Conservation (phyloP, 1,140 invertebrate genomes). For the Olivierus martensii region DNA sequence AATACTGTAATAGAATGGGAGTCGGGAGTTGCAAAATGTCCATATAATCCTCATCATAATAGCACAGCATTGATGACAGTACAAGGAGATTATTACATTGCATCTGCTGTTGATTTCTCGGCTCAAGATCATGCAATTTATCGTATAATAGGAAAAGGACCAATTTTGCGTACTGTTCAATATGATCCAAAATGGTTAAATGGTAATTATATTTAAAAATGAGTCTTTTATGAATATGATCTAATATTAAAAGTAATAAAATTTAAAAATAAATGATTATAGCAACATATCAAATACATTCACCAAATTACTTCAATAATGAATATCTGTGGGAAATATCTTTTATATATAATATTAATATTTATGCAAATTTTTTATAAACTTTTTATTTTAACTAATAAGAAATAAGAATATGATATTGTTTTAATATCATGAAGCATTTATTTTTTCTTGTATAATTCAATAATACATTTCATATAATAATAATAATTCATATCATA, state of each 20-base stretch:
- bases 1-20: conserved; percentile 4
- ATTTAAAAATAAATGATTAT: not conserved
- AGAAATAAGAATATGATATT: too few relatives aligned
- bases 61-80: conserved; percentile 68
- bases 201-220: conserved; percentile 15
- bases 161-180: conserved; percentile 59
- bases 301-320: too few relatives aligned
- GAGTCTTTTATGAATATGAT: not conserved
- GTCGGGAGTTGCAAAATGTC: conserved; percentile 62
- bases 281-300: too few relatives aligned
- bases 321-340: too few relatives aligned
- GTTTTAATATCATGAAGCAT: too few relatives aligned
- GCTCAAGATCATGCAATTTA: conserved; percentile 47
- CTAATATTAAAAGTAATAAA: not conserved
- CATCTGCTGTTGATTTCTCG: conserved; percentile 67
- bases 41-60: conserved; percentile 84
- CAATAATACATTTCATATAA: too few relatives aligned
- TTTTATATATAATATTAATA: too few relatives aligned
- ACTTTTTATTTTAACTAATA: too few relatives aligned
- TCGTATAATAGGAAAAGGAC: conserved; percentile 28
- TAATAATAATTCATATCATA: too few relatives aligned
- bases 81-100: conserved; percentile 62
- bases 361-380: too few relatives aligned
- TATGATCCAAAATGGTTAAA: conserved; percentile 88
- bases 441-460: too few relatives aligned